Percentiles rank a stretch among this genome's conserved stretches.
phyloP scores from a whole-genome alignment of 2,113 vertebrate species.

The Poecilia latipinna region DNA sequence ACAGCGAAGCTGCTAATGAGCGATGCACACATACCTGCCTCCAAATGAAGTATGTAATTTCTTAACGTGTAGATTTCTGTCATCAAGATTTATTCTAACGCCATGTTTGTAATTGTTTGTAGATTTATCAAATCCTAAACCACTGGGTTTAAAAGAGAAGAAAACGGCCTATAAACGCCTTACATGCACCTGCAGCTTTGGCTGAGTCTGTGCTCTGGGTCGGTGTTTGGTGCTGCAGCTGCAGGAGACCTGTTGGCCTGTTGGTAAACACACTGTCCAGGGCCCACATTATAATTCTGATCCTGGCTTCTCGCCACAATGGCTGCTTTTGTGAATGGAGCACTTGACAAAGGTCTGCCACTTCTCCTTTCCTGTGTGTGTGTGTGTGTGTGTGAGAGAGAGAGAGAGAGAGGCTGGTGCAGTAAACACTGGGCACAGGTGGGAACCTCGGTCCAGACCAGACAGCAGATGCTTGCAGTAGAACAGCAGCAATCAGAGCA shows the following conservation, averaged over 20 bases:
- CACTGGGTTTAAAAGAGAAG: not conserved
- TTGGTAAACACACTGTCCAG: constrained; percentile 93
- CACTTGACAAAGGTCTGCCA: constrained; percentile 89
- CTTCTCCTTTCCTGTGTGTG: constrained; percentile 87
- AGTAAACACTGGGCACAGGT: constrained; percentile 62
- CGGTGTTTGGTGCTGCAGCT: constrained; percentile 76
- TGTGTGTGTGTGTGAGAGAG: constrained; percentile 30
- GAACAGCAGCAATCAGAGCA: constrained; percentile 83
- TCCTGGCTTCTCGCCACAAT: constrained; percentile 85
- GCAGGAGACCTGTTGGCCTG: constrained; percentile 81
- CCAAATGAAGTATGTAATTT: not conserved
- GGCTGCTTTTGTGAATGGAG: constrained; percentile 88
- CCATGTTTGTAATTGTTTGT: not conserved
- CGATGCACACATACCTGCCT: not conserved
- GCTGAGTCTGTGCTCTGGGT: constrained; percentile 14
- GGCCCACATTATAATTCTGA: constrained; percentile 87
- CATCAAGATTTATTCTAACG: not conserved
- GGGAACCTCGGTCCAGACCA: constrained; percentile 70
- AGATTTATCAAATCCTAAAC: not conserved
- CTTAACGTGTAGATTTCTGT: not conserved
- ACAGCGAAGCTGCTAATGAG: constrained; percentile 19
- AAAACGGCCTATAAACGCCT: not conserved
- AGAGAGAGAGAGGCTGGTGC: constrained; percentile 53
- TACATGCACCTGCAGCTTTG: not conserved
- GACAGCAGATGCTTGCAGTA: constrained; percentile 95